Conservation (phyloP, 2,113 vertebrate genomes). For the Craseonycteris thonglongyai region DNA sequence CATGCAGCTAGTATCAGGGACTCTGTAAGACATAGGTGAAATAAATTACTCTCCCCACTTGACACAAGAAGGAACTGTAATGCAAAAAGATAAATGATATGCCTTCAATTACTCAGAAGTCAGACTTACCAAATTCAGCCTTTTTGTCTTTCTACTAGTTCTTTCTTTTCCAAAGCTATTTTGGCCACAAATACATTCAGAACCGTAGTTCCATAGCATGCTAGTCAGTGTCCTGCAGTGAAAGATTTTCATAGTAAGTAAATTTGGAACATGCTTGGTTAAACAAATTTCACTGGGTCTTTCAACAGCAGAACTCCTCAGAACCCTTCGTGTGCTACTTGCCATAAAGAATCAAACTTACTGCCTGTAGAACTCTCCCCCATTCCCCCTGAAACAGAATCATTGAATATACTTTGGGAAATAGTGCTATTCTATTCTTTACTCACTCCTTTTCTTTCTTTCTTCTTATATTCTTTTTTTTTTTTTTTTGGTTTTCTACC, state of each 20-base stretch:
- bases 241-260: background rate
- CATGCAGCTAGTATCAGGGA: background rate
- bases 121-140: background rate
- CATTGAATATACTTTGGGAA: background rate
- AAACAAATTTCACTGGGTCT: background rate
- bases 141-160: background rate
- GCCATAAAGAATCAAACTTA: background rate
- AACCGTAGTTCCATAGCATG: background rate
- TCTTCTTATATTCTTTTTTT: background rate
- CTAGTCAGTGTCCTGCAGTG: background rate
- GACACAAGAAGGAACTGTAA: background rate
- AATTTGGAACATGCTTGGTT: background rate
- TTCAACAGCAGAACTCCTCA: background rate
- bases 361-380: background rate
- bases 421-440: background rate
- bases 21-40: background rate
- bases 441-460: background rate
- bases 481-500: background rate
- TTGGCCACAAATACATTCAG: background rate
- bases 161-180: background rate
- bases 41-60: background rate
- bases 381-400: background rate
- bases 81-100: background rate
- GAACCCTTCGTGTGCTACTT: background rate
- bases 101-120: background rate